phyloP scores from a whole-genome alignment of 2,797 vertebrate genomes.

The Sebastes hopkinsi region DNA sequence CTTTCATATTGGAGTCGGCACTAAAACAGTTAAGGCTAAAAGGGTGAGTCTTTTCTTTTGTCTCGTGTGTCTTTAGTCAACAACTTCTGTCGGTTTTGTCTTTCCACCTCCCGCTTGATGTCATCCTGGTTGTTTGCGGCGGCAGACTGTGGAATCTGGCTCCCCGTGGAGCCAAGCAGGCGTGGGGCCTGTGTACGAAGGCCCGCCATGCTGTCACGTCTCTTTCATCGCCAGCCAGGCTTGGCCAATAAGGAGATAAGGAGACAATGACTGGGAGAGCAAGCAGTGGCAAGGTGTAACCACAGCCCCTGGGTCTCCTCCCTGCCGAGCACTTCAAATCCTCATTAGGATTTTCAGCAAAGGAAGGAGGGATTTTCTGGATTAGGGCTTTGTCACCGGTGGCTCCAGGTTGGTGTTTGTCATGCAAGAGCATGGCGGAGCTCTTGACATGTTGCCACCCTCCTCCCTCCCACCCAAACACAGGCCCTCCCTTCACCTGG shows the following conservation, averaged over 20 bases:
- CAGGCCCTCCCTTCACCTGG: slow-evolving; percentile 50
- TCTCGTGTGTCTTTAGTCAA: slow-evolving; percentile 61
- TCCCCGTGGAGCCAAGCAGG: slow-evolving; percentile 75
- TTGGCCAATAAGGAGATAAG: slow-evolving; percentile 81
- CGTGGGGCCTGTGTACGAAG: slow-evolving; percentile 74
- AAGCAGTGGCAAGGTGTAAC: slow-evolving; percentile 81
- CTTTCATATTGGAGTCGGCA: background rate
- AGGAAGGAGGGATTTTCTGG: slow-evolving; percentile 81
- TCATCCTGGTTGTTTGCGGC: slow-evolving; percentile 74
- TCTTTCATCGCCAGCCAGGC: slow-evolving; percentile 83
- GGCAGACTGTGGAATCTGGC: slow-evolving; percentile 73
- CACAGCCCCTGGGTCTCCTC: slow-evolving; percentile 74
- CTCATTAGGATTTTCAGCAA: slow-evolving; percentile 84
- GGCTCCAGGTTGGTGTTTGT: slow-evolving; percentile 85
- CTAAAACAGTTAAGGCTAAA: slow-evolving; percentile 14
- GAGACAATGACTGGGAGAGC: slow-evolving; percentile 78
- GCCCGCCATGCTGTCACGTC: slow-evolving; percentile 77
- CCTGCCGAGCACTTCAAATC: slow-evolving; percentile 82
- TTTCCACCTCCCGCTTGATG: slow-evolving; percentile 63
- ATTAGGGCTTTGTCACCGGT: slow-evolving; percentile 85
- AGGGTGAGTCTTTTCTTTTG: slow-evolving; percentile 49
- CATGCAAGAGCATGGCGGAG: slow-evolving; percentile 77
- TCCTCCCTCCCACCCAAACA: slow-evolving; percentile 50
- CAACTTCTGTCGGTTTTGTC: slow-evolving; percentile 70
- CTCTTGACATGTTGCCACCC: slow-evolving; percentile 64